Percentiles rank a stretch among this genome's conserved stretches.
Conservation (phyloP, 2,888 invertebrate species). For the Chelonus formosanus region DNA sequence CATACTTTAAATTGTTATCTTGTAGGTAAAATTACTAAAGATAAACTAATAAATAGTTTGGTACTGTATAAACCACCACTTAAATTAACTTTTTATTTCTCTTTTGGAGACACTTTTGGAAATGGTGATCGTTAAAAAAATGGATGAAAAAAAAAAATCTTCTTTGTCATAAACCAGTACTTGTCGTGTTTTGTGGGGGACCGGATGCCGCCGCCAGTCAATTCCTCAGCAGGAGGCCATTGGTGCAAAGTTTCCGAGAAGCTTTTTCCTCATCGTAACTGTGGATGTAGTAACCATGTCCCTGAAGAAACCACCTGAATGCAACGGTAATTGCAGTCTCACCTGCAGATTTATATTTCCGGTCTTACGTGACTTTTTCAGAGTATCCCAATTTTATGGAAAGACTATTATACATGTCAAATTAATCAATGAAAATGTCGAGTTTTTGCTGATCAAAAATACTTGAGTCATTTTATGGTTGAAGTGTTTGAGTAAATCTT, state of each 20-base stretch:
- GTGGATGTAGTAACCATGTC: conserved; percentile 20
- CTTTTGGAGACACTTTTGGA: no score
- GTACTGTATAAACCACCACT: no score
- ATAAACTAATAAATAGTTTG: no score
- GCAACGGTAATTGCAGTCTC: conserved; percentile 49
- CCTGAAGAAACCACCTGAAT: conserved; percentile 42
- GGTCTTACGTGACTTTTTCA: conserved; percentile 28
- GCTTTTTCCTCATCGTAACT: conserved; percentile 38
- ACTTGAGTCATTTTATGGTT: no score
- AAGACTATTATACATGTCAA: no score
- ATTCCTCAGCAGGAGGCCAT: conserved; percentile 43
- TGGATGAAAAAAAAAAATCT: conserved; percentile 11
- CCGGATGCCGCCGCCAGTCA: conserved; percentile 45
- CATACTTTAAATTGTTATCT: no score
- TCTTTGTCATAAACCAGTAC: conserved; percentile 33
- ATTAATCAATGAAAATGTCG: no score
- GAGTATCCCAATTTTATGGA: no score
- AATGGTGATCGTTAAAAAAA: background rate
- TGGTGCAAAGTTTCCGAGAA: conserved; percentile 45
- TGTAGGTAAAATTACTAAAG: no score
- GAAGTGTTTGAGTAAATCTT: no score
- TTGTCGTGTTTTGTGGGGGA: conserved; percentile 16
- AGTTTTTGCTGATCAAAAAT: no score
- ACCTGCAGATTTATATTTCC: conserved; percentile 54
- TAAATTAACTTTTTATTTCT: no score